phyloP scores from a whole-genome alignment of 1,140 invertebrate species.

The Drosophila erecta region DNA sequence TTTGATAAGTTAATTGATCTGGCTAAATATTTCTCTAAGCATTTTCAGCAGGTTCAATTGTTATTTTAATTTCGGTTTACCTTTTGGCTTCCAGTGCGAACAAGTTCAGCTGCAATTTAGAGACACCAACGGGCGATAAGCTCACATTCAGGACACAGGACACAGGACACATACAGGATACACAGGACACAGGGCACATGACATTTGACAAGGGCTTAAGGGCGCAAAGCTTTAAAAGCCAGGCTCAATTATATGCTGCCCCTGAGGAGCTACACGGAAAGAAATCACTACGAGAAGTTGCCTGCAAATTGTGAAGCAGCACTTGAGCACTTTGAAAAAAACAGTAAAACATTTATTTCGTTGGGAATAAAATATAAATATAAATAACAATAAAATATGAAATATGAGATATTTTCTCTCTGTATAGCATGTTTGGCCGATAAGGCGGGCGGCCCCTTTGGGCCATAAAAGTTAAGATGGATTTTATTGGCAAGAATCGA shows the following conservation, averaged over 20 bases:
- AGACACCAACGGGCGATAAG: slow-evolving; percentile 40
- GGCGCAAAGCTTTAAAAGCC: slow-evolving; percentile 52
- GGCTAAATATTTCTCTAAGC: slow-evolving; percentile 2
- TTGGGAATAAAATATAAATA: not conserved
- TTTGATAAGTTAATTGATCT: slow-evolving; percentile 8
- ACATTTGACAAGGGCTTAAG: slow-evolving; percentile 78
- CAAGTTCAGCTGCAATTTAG: slow-evolving; percentile 43
- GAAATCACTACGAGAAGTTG: not conserved
- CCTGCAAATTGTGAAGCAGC: not conserved
- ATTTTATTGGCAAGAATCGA: slow-evolving; percentile 78
- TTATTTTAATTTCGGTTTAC: slow-evolving; percentile 25
- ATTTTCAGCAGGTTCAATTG: slow-evolving; percentile 16
- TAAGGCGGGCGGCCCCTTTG: slow-evolving; percentile 27
- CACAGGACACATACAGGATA: no score
- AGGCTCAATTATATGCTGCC: slow-evolving; percentile 17
- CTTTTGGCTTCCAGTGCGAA: slow-evolving; percentile 11
- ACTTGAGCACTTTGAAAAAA: no score
- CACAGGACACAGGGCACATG: slow-evolving; percentile 56
- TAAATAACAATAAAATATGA: not conserved
- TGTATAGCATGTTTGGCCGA: slow-evolving; percentile 9
- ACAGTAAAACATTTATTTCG: not conserved
- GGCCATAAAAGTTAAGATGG: slow-evolving; percentile 77
- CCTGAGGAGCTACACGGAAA: slow-evolving; percentile 10
- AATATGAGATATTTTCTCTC: not conserved
- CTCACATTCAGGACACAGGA: slow-evolving; percentile 29